Base-by-base conservation (phyloP, 2,113 vertebrate species). In the Cinclus cinclus region DNA sequence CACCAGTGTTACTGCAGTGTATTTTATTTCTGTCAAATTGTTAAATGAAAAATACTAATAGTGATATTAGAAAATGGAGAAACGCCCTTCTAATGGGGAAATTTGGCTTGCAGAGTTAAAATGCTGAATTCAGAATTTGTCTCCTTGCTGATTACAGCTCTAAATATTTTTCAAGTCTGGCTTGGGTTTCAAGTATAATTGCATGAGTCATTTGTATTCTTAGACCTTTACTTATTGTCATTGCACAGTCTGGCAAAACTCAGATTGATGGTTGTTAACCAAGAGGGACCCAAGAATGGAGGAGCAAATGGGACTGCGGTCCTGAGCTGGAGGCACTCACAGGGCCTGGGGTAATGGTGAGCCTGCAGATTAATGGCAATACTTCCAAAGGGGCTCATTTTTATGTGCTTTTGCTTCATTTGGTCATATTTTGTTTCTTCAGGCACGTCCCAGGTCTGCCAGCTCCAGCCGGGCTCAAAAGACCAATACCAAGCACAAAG, bases 11-110 rank as follows among this genome's bases (percentile, higher is more conserved):
- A 93, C 95, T 86, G 47, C 25, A 37, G 85, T 41, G 83, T 87
- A 96, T 97, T 95, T 97, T 94, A 95, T 97, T 97, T 96, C 96
- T 95, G 95, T 97, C 96, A 89, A 91, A 87, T 87, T 91, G 87
- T 95, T 97, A 97, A 97, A 94, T 93, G 96, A 97, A 97, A 87
- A 96, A 96, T 97, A 95, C 85, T 94, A 95, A 96, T 96, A 71
- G 89, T 75, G 93, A 94, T 95, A 96, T 92, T 88, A 86, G 92
- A 70, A 96, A 94, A 96, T 65, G 95, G 95, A 96, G 95, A 94
- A 97, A 91, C 44, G 31, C 85, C 79, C 88, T 35, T 76, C 83
- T 50, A 42, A 68, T 90, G 95, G 91, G 75, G 64, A 56, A 77
- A 37, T 95, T 41, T 33, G 65, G 88, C 70, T 82, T 53, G 80